Percentiles rank a stretch among this genome's conserved stretches.
phyloP scores from a whole-genome alignment of 2,888 invertebrate genomes.

The Patella pellucida region DNA sequence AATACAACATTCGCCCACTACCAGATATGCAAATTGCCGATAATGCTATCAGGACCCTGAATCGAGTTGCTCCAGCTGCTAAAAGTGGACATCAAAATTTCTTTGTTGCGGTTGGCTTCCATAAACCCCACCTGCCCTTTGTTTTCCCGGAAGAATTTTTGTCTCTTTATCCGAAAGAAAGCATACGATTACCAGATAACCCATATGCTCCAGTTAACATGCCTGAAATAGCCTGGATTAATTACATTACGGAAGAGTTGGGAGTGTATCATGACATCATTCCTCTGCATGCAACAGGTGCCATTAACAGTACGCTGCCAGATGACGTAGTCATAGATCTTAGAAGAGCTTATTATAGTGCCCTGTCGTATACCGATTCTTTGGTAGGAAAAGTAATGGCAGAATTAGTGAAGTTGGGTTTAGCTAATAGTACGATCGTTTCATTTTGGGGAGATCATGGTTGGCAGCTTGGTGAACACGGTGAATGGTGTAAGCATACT shows the following conservation, averaged over 20 bases:
- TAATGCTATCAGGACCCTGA: conserved; percentile 32
- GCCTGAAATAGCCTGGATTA: conserved; percentile 19
- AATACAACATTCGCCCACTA: conserved; percentile 17
- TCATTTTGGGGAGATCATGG: conserved; percentile 48
- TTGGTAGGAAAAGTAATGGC: conserved; percentile 39
- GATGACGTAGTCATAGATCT: conserved; percentile 28
- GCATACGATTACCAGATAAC: conserved; percentile 23
- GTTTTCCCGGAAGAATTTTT: conserved; percentile 37
- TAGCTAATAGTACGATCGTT: conserved; percentile 41
- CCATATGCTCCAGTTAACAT: conserved; percentile 15
- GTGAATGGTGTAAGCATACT: conserved; percentile 47
- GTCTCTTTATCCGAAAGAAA: conserved; percentile 27
- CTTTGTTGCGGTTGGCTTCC: conserved; percentile 46
- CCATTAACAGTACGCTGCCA: conserved; percentile 33
- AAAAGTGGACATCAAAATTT: conserved; percentile 34
- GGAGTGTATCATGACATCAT: conserved; percentile 28
- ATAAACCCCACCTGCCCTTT: conserved; percentile 46
- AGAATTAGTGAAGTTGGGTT: conserved; percentile 35
- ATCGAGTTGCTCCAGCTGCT: conserved; percentile 27
- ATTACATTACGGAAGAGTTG: conserved; percentile 12
- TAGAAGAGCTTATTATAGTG: conserved; percentile 42
- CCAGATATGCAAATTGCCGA: conserved; percentile 36
- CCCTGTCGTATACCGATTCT: conserved; percentile 39
- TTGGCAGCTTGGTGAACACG: conserved; percentile 44
- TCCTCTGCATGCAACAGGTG: conserved; percentile 18